These are phyloP conservation scores for Ornithoptera alexandrae DNA, from an alignment of 2,888 invertebrate genomes.

Conservation along the genomic window DNA sequence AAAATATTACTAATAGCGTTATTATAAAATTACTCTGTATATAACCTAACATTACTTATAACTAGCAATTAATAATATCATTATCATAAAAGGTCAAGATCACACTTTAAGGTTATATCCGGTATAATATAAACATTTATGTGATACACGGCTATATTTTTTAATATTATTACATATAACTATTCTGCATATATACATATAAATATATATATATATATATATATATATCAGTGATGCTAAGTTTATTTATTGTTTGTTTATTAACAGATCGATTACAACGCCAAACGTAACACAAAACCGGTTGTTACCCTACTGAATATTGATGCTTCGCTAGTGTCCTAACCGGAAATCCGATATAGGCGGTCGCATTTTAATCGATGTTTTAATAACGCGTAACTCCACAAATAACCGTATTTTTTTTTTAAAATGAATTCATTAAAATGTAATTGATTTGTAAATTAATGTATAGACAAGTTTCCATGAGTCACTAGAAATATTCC, in stretches of 20 bases:
- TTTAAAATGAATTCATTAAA: constrained; percentile 9
- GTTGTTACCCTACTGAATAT: constrained; percentile 23
- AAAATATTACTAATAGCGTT: no score
- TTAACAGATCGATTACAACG: constrained; percentile 7
- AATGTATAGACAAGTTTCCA: neutral
- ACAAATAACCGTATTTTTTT: constrained; percentile 1
- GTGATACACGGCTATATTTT: neutral
- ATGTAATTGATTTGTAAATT: constrained; percentile 5
- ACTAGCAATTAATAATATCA: no score
- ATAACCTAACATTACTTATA: no score
- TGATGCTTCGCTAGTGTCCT: constrained; percentile 3
- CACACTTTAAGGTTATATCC: no score
- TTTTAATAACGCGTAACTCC: constrained; percentile 15
- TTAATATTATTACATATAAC: no score
- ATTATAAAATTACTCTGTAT: no score
- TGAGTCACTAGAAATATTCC: neutral
- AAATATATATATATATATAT: no score
- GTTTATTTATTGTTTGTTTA: constrained; percentile 7
- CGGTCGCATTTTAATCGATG: constrained; percentile 17
- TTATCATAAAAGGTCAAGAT: no score
- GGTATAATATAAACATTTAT: neutral
- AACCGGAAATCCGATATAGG: constrained; percentile 24
- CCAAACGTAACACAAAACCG: constrained; percentile 12
- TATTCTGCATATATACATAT: no score
- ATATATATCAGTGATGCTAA: no score